Evolutionary conservation across 2,888 invertebrate species (phyloP).

Genomic region (Pyralis farinalis): DNA sequence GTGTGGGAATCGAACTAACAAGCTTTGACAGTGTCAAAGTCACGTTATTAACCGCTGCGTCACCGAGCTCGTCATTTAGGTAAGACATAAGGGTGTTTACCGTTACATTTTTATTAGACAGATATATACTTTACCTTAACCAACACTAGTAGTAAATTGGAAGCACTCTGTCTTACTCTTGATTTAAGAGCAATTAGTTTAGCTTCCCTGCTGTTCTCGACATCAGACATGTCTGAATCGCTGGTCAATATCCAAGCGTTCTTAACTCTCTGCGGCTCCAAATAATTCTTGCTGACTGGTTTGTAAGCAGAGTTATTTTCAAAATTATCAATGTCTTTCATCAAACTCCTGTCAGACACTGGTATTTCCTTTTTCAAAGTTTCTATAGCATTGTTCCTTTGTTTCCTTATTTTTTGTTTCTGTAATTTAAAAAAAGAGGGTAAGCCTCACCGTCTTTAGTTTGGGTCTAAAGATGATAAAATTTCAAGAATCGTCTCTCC

Average conservation of each 20-base stretch:
- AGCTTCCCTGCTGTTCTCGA: slow-evolving; percentile 77
- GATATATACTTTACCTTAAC: slow-evolving; percentile 63
- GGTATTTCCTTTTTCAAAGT: slow-evolving; percentile 71
- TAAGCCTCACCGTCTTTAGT: no score
- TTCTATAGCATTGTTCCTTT: slow-evolving; percentile 68
- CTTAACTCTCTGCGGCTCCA: slow-evolving; percentile 50
- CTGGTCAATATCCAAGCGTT: slow-evolving; percentile 74
- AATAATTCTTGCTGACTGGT: slow-evolving; percentile 55
- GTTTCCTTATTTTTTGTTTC: slow-evolving; percentile 74
- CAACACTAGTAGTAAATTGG: slow-evolving; percentile 80
- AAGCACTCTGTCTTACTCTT: slow-evolving; percentile 85
- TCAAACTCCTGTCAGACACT: slow-evolving; percentile 60
- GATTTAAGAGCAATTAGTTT: slow-evolving; percentile 73
- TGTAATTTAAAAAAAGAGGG: slow-evolving; percentile 37
- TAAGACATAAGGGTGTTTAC: no score
- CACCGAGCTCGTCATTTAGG: no score
- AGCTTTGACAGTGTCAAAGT: no score
- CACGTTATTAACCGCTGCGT: no score
- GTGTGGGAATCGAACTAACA: no score
- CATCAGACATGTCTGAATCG: slow-evolving; percentile 85
- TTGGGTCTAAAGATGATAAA: no score
- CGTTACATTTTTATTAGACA: no score
- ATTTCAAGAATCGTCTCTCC: no score
- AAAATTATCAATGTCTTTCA: slow-evolving; percentile 65
- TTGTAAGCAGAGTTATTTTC: slow-evolving; percentile 60